Base-by-base conservation (phyloP, 2,797 vertebrate species). In the Hippocampus kuda region DNA sequence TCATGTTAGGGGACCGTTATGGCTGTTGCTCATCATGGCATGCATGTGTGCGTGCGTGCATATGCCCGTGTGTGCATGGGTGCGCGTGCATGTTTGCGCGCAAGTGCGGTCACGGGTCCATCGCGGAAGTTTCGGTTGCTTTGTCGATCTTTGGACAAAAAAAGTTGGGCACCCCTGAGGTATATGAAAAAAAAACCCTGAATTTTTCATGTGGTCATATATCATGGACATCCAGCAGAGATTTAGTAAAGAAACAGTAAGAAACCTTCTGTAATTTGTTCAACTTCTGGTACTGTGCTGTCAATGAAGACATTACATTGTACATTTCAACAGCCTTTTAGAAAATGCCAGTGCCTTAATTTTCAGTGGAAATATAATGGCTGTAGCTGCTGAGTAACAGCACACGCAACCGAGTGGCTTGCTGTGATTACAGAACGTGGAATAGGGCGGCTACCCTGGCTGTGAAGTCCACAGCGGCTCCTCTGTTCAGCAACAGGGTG, bases 381-480 rank as follows among this genome's bases (percentile, higher is more conserved):
- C 11, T 24, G 9, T 42, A 68, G 27, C 15, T n/a, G 65, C 4
- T 42, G 61, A 34, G 18, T 70, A 22, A 56, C 68, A 72, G 64
- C 9, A 70, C 41, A 76, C 62, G 61, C 61, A 11, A 63, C 4
- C 10, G 34, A 38, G 61, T 20, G 11, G 18, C 24, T 65, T 9
- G 24, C 20, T 48, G 13, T 20, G 24, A 48, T 38, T 67, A 26
- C 67, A 18, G 65, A 34, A 65, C 65, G 56, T 69, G 60, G 53
- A 75, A 81, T 72, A 30, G 53, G 46, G 67, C 83, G 0, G 9
- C 34, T 94, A 99, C 97, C 94, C 96, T 90, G 74, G 97, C 97
- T 5, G 93, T 97, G 88, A 99, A 99, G 89, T 99, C 95, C 30
- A 99, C 96, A 0, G 94, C 96, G 8, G 97, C 97, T 70, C 97